Base-by-base conservation (phyloP, 1,140 invertebrate species). In the Drosophila aff. region DNA sequence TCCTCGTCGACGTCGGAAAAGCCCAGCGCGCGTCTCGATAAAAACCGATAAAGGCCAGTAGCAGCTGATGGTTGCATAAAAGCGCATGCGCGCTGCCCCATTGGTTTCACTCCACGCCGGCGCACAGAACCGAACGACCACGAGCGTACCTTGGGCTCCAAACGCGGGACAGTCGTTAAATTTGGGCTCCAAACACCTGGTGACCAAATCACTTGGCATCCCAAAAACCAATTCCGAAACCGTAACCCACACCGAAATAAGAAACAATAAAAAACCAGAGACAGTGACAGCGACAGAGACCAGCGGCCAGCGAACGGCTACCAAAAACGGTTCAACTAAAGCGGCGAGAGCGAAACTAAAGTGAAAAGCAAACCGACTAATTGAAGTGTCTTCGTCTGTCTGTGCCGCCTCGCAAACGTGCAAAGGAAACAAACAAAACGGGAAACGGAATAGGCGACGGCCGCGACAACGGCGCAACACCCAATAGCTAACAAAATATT, bases 351-450 rank as follows among this genome's bases (percentile, higher is more conserved):
- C 67, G 74, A 77, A 68, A 66, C 53, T 79, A 72, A 80, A 80
- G 83, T 82, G 85, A 90, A 89, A 90, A 84, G 78, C 64, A 76
- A 68, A 73, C 40, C 83, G 66, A 86, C 76, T 84, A 90, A 90
- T 76, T 76, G 50, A 81, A 90, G 85, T 84, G 81, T 65, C 58
- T 55, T 50, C 49, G 64, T 33, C 46, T 57, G 52, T 46, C 41
- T 47, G 52, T 52, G 64, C 31, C 47, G 64, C 31, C 47, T 61
- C 44, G 72, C 40, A 82, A 73, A 60, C 73, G 81, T 75, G 73
- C 60, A 81, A 87, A 84, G 81, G 81, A 89, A 89, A 83, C 77
- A 89, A 89, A 83, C 73, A 83, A 87, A 87, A 72, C 83, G 80
- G 72, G 81, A 81, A 72, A 81, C 50, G 28, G 50, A 74, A 69